phyloP scores from a whole-genome alignment of 2,113 vertebrate species.

The Noturus placidus region DNA sequence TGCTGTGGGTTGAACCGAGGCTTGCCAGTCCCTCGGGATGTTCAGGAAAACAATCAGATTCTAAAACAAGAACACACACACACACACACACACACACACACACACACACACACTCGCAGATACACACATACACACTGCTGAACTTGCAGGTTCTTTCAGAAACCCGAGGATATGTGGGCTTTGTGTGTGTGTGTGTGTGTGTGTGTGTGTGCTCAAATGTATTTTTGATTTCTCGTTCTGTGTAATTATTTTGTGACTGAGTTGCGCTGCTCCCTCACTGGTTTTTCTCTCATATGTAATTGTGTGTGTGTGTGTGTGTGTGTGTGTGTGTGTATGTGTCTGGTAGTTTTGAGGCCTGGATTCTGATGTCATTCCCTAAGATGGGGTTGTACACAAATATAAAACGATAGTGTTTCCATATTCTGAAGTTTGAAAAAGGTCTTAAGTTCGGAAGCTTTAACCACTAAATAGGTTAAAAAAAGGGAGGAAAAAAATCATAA shows the following conservation, averaged over 20 bases:
- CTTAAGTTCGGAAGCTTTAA: not conserved
- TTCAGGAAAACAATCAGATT: constrained; percentile 42
- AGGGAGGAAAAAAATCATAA: not conserved
- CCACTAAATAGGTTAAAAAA: too few species aligned
- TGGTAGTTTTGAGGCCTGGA: constrained; percentile 35
- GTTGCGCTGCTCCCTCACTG: constrained; percentile 36
- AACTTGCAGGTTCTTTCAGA: constrained; percentile 39
- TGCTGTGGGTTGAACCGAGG: constrained; percentile 36
- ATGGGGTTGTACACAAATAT: not conserved
- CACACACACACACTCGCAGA: constrained; percentile 18
- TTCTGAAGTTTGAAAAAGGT: not conserved
- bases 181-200: not conserved
- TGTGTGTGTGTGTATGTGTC: constrained; percentile 42
- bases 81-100: constrained; percentile 32
- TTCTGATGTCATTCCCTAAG: constrained; percentile 40
- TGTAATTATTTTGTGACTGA: constrained; percentile 50
- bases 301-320: constrained; percentile 46
- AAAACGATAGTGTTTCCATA: constrained; percentile 11
- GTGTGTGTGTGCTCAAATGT: constrained; percentile 6
- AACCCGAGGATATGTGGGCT: constrained; percentile 22
- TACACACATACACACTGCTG: constrained; percentile 40
- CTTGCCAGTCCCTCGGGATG: constrained; percentile 26
- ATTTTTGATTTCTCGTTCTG: constrained; percentile 47
- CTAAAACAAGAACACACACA: constrained; percentile 44
- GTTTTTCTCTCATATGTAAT: constrained; percentile 54